Evolutionary conservation across 2,113 vertebrate genomes (phyloP).

Genomic region (Salvelinus fontinalis): DNA sequence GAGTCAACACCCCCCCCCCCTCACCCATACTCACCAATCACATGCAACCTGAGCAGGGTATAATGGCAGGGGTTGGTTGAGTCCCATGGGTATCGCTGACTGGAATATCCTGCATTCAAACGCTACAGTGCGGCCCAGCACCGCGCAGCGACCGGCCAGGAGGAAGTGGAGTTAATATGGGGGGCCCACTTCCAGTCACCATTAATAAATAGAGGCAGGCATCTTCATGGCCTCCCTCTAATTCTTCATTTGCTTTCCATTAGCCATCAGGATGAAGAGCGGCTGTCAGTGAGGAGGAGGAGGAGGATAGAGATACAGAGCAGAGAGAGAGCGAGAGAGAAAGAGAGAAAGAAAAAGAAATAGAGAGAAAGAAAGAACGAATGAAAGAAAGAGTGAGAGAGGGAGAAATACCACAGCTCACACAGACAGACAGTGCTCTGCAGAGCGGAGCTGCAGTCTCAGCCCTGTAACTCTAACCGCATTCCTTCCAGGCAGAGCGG

Average conservation of each 20-base stretch:
- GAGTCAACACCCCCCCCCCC: constrained; percentile 22
- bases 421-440: constrained; percentile 17
- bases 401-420: no score
- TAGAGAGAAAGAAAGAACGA: background rate
- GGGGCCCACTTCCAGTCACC: constrained; percentile 43
- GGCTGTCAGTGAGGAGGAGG: background rate
- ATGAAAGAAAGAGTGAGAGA: background rate
- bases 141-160: background rate
- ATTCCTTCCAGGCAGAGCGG: constrained; percentile 45
- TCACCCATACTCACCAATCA: constrained; percentile 60
- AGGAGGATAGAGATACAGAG: constrained; percentile 3
- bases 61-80: constrained; percentile 43
- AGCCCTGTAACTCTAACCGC: constrained; percentile 41
- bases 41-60: constrained; percentile 60
- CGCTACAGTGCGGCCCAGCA: background rate
- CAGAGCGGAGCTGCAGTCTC: constrained; percentile 30
- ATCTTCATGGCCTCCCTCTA: constrained; percentile 30
- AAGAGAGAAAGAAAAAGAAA: background rate
- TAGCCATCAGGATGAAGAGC: constrained; percentile 13
- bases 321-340: constrained; percentile 6
- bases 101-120: constrained; percentile 39
- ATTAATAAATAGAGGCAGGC: constrained; percentile 48
- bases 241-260: constrained; percentile 47
- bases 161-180: constrained; percentile 58
- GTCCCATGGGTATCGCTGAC: constrained; percentile 58